Evolutionary conservation across 2,888 invertebrate genomes (phyloP).

Genomic region (Tipula vernalis): DNA sequence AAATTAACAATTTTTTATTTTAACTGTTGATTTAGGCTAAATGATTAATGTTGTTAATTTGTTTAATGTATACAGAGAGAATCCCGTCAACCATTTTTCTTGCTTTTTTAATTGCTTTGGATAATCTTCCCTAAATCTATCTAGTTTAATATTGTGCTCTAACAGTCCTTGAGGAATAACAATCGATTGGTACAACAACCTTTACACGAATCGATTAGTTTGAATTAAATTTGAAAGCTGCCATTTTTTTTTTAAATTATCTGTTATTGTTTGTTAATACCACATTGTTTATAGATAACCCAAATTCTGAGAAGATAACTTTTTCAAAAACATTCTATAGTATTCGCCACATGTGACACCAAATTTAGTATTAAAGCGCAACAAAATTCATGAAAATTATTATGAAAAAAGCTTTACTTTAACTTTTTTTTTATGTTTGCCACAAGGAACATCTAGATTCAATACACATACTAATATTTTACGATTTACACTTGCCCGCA

Average conservation of each 20-base stretch:
- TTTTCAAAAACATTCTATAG: background rate
- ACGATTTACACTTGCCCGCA: background rate
- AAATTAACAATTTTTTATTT: background rate
- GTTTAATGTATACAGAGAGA: background rate
- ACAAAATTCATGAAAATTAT: background rate
- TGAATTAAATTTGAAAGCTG: too few relatives aligned
- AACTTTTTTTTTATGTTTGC: background rate
- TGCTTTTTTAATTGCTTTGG: too few relatives aligned
- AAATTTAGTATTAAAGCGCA: background rate
- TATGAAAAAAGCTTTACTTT: background rate
- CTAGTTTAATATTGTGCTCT: too few relatives aligned
- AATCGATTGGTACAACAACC: too few relatives aligned
- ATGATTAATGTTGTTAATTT: background rate
- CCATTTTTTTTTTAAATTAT: too few relatives aligned
- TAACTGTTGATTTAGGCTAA: background rate
- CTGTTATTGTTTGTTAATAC: too few relatives aligned
- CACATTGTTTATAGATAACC: too few relatives aligned
- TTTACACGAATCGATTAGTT: too few relatives aligned
- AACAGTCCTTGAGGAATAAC: too few relatives aligned
- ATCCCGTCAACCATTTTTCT: too few relatives aligned
- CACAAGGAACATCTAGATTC: background rate
- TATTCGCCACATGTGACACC: background rate
- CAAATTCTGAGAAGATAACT: too few relatives aligned
- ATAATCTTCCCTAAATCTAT: too few relatives aligned
- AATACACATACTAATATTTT: background rate